Evolutionary conservation across 2,888 invertebrate genomes (phyloP), one percentile per base, ranked within the genome.

Genomic region (Vesta saturnalis): DNA sequence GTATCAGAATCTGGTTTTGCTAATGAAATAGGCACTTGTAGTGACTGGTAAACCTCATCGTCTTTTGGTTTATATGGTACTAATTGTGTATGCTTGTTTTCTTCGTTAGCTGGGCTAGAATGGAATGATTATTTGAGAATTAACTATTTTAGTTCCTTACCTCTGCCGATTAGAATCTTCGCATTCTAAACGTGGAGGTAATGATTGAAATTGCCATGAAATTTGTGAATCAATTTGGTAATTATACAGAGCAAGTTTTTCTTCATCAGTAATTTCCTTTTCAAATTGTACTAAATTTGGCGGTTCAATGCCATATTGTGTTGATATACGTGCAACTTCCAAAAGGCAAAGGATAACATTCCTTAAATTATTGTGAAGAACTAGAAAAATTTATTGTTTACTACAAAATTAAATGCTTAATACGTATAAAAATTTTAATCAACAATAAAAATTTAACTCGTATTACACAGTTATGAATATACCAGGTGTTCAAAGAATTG

Each of bases 301-400:
- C 0, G 95, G 94, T 82, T 95, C 95, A 73, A 95, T 85, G 49
- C 91, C 91, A 84, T 88, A 93, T 79, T 89, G 88, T 54, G 91
- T 90, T 2, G 94, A 94, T 64, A 95, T 86, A 66, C 95, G 88
- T 0, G 94, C 93, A 73, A 95, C 91, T 82, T 95, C 95, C 84
- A 95, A 85, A 49, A 96, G 87, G 81, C 94, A 95, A 52, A 95
- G 87, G 71, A 95, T 90, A 59, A 96, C 94, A 78, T 93, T 93
- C 0, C 94, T 88, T 19, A 94, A 94, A 79, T 94, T 92, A 76
- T 91, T 92, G 82, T 95, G 94, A 30, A 94, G 86, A 63, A 95
- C 95, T 92, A 81, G 16, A 82, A 78, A 63, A n/a, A 16, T 52
- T 14, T 14, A 22, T 52, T 21, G 23, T n/a, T n/a, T n/a, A n/a